Evolutionary conservation across 2,113 vertebrate species (phyloP).

Genomic region (Sceloporus undulatus): DNA sequence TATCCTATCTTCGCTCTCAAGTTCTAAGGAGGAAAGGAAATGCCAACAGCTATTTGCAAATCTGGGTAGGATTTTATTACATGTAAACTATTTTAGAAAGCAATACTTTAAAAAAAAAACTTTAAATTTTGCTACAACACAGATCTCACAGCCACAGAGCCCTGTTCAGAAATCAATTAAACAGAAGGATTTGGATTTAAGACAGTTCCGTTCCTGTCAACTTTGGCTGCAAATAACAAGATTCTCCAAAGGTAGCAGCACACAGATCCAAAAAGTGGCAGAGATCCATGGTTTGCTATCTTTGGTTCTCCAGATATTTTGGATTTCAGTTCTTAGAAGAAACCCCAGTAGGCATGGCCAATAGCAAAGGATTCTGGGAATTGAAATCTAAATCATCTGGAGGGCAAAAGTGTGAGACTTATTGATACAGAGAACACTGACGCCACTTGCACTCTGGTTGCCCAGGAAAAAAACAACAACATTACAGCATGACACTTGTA

Average conservation of each 20-base stretch:
- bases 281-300: not conserved
- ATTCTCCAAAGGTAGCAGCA: not conserved
- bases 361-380: too few relatives aligned
- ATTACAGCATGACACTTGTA: not conserved
- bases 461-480: not conserved
- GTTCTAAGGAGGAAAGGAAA: conserved; percentile 1
- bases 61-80: not conserved
- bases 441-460: not conserved
- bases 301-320: too few relatives aligned
- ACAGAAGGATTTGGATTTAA: not conserved
- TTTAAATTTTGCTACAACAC: not conserved
- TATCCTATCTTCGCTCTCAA: not conserved
- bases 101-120: not conserved
- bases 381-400: too few relatives aligned
- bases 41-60: not conserved
- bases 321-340: too few relatives aligned
- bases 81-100: not conserved
- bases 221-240: not conserved
- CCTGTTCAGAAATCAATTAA: conserved; percentile 1
- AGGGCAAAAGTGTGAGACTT: too few relatives aligned
- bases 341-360: too few relatives aligned
- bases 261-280: not conserved
- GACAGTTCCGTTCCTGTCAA: not conserved
- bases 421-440: not conserved
- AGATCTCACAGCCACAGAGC: not conserved